A percentile compares a stretch with the other conserved stretches of the same genome.
phyloP scores from a whole-genome alignment of 2,113 vertebrate genomes.

The Pithys albifrons region DNA sequence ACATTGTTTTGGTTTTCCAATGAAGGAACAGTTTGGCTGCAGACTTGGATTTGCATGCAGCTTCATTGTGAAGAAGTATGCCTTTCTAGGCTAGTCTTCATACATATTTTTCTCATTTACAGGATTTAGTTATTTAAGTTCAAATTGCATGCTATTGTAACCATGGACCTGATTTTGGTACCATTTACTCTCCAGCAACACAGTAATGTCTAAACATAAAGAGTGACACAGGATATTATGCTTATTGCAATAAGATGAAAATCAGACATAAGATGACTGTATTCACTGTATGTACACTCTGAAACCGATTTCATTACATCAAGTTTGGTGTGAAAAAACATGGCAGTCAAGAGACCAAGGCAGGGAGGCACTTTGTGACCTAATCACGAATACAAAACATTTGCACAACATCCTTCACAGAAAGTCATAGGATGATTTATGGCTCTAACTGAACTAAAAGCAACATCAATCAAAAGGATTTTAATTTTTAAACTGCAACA shows the following conservation, averaged over 20 bases:
- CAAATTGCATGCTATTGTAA: not conserved
- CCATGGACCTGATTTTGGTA: not conserved
- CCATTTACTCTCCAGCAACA: not conserved
- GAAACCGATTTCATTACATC: slow-evolving; percentile 32
- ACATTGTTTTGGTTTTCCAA: not conserved
- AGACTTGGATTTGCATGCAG: not conserved
- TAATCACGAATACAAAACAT: not conserved
- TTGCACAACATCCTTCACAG: not conserved
- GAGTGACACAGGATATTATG: not conserved
- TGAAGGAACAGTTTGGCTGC: not conserved
- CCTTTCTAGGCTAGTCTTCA: not conserved
- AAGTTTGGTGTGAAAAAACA: slow-evolving; percentile 4
- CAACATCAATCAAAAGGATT: slow-evolving; percentile 37
- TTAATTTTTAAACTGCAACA: slow-evolving; percentile 18
- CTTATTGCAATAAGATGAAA: not conserved
- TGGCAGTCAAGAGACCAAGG: not conserved
- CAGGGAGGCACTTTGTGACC: not conserved
- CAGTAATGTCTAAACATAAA: not conserved
- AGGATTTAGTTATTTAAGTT: not conserved
- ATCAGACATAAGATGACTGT: not conserved
- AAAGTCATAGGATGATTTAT: slow-evolving; percentile 40
- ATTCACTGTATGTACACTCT: not conserved
- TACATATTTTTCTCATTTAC: not conserved
- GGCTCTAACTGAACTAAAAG: slow-evolving; percentile 50
- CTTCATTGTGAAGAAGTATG: not conserved